A percentile compares a stretch with the other conserved stretches of the same genome.
Evolutionary conservation across 2,113 vertebrate genomes (phyloP).

Genomic region (Hepsetus odoe): DNA sequence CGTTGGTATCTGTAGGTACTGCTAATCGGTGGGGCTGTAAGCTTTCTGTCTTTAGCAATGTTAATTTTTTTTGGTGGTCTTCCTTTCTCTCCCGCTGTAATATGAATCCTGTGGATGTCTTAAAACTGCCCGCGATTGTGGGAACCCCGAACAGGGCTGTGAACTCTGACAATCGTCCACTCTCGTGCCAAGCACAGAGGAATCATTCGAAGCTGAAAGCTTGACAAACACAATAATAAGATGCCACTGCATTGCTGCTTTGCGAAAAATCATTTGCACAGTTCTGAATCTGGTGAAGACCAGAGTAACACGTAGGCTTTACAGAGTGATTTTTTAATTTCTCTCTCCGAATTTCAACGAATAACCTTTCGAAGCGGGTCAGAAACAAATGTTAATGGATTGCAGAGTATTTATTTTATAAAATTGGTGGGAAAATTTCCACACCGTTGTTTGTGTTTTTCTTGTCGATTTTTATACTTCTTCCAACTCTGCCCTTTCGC

Average conservation of each 20-base stretch:
- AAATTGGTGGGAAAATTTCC: neutral
- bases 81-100: slow-evolving; percentile 6
- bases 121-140: slow-evolving; percentile 9
- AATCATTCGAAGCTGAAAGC: slow-evolving; percentile 8
- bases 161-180: slow-evolving; percentile 13
- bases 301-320: slow-evolving; percentile 16
- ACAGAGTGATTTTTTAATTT: neutral
- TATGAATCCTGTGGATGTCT: slow-evolving; percentile 18
- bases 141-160: slow-evolving; percentile 3
- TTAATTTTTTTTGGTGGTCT: neutral
- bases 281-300: neutral
- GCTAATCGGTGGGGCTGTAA: slow-evolving; percentile 20
- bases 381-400: neutral
- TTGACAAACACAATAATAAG: neutral
- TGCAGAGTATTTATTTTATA: slow-evolving; percentile 27
- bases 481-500: too few species aligned
- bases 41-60: neutral
- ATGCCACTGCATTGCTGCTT: neutral
- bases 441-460: too few species aligned
- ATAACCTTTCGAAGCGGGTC: neutral
- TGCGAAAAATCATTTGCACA: slow-evolving; percentile 2
- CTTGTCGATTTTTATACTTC: too few species aligned
- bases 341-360: neutral
- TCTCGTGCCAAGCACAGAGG: slow-evolving; percentile 1
- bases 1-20: neutral